A percentile compares a stretch with the other conserved stretches of the same genome.
phyloP scores from a whole-genome alignment of 1,140 invertebrate species.

The Drosophila ficusphila region DNA sequence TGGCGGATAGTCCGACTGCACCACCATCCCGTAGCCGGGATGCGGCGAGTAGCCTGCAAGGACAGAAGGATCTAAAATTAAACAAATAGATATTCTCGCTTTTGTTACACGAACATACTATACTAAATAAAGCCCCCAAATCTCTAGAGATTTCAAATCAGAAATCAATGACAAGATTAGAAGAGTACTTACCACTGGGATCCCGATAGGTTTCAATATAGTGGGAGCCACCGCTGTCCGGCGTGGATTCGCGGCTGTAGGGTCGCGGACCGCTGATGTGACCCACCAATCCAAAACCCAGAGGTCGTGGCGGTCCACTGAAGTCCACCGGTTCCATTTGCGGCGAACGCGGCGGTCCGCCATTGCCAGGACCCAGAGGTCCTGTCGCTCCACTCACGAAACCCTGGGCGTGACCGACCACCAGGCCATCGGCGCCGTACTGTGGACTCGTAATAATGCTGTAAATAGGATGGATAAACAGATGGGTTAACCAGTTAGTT shows the following conservation, averaged over 20 bases:
- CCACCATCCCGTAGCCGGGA: slow-evolving; percentile 91
- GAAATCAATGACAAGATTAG: no score
- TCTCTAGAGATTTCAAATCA: no score
- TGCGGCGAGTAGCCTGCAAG: slow-evolving; percentile 91
- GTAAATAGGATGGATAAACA: slow-evolving; percentile 12
- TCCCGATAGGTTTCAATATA: slow-evolving; percentile 93
- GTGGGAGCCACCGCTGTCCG: slow-evolving; percentile 92
- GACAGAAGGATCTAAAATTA: neutral
- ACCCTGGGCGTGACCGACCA: slow-evolving; percentile 79
- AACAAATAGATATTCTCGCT: no score
- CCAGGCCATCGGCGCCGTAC: slow-evolving; percentile 84
- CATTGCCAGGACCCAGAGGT: slow-evolving; percentile 62
- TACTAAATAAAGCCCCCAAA: neutral
- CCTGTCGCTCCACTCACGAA: slow-evolving; percentile 74
- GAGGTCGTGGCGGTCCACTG: slow-evolving; percentile 84
- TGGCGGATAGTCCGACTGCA: slow-evolving; percentile 91
- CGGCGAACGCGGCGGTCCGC: slow-evolving; percentile 78
- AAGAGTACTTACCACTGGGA: slow-evolving; percentile 90
- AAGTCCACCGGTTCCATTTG: slow-evolving; percentile 88
- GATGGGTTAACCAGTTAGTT: neutral
- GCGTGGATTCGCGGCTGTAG: slow-evolving; percentile 93
- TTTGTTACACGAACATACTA: no score
- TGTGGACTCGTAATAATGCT: slow-evolving; percentile 88
- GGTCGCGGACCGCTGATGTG: slow-evolving; percentile 85
- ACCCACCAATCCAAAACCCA: slow-evolving; percentile 84